A percentile compares a stretch with the other conserved stretches of the same genome.
Conservation (phyloP, 2,113 vertebrate genomes). For the Seriola aureovittata region DNA sequence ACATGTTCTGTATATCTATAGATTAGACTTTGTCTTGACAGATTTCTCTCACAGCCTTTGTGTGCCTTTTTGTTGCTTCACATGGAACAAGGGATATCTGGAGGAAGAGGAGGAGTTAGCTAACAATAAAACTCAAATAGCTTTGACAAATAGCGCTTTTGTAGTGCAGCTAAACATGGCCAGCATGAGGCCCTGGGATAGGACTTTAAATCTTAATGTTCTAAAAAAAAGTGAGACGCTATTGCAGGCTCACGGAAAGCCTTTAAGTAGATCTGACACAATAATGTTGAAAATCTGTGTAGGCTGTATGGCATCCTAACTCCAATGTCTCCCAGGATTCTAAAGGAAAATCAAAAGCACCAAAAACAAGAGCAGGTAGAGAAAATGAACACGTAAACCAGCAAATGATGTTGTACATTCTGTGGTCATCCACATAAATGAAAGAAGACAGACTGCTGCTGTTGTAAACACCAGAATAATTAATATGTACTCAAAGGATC, state of each 20-base stretch:
- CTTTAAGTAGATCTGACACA: slow-evolving; percentile 41
- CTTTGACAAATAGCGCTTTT: slow-evolving; percentile 48
- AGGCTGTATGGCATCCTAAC: background rate
- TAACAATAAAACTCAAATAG: slow-evolving; percentile 10
- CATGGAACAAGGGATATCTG: slow-evolving; percentile 23
- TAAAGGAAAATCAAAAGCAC: background rate
- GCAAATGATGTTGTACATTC: too few species aligned
- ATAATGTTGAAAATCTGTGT: slow-evolving; percentile 1
- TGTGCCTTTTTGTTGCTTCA: slow-evolving; percentile 5
- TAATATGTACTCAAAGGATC: slow-evolving; percentile 13
- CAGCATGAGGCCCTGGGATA: slow-evolving; percentile 11
- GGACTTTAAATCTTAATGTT: slow-evolving; percentile 54
- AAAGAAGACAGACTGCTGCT: background rate
- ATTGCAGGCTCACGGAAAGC: slow-evolving; percentile 24
- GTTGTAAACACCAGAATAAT: slow-evolving; percentile 22
- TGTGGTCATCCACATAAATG: background rate
- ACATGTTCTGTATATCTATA: background rate
- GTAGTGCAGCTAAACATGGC: slow-evolving; percentile 29
- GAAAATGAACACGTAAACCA: background rate
- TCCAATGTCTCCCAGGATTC: background rate
- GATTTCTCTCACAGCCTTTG: slow-evolving; percentile 9
- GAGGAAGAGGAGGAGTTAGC: slow-evolving; percentile 2
- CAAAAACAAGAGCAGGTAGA: background rate
- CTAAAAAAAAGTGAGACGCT: slow-evolving; percentile 30
- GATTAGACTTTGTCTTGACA: slow-evolving; percentile 17